Percentiles rank a stretch among this genome's conserved stretches.
Conservation (phyloP, 2,797 vertebrate genomes). For the Dendrocincla fuliginosa region DNA sequence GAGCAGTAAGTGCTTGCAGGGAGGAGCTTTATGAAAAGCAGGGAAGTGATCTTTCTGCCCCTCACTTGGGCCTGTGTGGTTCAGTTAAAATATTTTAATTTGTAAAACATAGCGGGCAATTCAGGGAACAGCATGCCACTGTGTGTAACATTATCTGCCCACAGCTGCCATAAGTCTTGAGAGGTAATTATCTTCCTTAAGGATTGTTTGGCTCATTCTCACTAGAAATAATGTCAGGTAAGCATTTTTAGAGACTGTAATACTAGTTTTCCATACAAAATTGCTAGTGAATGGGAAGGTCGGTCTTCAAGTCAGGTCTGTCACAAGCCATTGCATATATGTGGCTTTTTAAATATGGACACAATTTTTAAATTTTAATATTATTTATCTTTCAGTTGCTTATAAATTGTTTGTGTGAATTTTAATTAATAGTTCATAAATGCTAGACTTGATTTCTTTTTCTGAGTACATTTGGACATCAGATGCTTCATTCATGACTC, state of each 20-base stretch:
- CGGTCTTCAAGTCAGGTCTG: neutral
- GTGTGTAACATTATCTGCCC: slow-evolving; percentile 4
- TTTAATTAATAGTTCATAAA: neutral
- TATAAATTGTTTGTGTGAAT: neutral
- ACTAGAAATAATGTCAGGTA: neutral
- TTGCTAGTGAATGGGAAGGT: neutral
- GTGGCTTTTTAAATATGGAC: neutral
- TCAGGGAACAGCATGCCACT: neutral
- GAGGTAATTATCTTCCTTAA: slow-evolving; percentile 23
- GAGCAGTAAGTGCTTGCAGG: neutral
- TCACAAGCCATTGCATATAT: neutral
- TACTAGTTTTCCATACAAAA: neutral
- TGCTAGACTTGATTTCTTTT: neutral
- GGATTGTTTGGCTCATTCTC: slow-evolving; percentile 9
- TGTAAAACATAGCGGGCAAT: neutral
- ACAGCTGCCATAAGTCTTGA: slow-evolving; percentile 27
- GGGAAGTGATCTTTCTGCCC: neutral
- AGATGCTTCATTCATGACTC: neutral
- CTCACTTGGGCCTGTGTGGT: neutral
- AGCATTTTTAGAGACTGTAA: neutral
- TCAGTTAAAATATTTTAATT: neutral
- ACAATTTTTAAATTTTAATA: neutral
- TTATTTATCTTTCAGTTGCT: neutral
- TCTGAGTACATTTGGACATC: neutral
- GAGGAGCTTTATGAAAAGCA: neutral